Percentiles rank a stretch among this genome's conserved stretches.
These are phyloP conservation scores for Istiophorus platypterus DNA, from an alignment of 2,113 vertebrate genomes.

Conservation along the genomic window DNA sequence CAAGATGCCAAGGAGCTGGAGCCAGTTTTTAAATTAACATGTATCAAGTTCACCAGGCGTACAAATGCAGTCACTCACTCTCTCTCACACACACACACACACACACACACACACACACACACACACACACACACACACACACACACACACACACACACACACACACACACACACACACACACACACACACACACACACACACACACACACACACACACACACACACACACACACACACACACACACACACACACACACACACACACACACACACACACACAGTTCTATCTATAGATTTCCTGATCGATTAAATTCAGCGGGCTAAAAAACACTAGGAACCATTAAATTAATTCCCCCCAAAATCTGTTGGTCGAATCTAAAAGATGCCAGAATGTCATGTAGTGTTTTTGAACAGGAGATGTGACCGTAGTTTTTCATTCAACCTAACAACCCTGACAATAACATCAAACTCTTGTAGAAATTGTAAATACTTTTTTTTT, in stretches of 20 bases:
- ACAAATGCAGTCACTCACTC: conserved; percentile 33
- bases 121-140: too few species aligned
- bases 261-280: conserved; percentile 17
- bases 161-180: too few species aligned
- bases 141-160: too few species aligned
- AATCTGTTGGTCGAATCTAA: neutral
- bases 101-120: conserved; percentile 25
- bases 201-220: too few species aligned
- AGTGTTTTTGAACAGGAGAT: neutral
- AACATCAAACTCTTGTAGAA: conserved; percentile 2
- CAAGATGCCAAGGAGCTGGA: conserved; percentile 19
- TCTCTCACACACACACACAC: neutral
- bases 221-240: too few species aligned
- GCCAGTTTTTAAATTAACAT: conserved; percentile 54
- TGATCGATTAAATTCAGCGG: conserved; percentile 40
- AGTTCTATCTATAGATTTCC: conserved; percentile 45
- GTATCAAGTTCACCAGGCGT: conserved; percentile 45
- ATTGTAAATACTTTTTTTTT: neutral
- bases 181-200: too few species aligned
- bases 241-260: too few species aligned
- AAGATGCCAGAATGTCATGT: neutral
- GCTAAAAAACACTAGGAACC: neutral
- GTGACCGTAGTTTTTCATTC: neutral
- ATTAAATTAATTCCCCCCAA: neutral
- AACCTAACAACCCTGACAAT: neutral